Evolutionary conservation across 2,888 invertebrate species (phyloP), one percentile per base, ranked within the genome.

Genomic region (Mellilla xanthometata): DNA sequence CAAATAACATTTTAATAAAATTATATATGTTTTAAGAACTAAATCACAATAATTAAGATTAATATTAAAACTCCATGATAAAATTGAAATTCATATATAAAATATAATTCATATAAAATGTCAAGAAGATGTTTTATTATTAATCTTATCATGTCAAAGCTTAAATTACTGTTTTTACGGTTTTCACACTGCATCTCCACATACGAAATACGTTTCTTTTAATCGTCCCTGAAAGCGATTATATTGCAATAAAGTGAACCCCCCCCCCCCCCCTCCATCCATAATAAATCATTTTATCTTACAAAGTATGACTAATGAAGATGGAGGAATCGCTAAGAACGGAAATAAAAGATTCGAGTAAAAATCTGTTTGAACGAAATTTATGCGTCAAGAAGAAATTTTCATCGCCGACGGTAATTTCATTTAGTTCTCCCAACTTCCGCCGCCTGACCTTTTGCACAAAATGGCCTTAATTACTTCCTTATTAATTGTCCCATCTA

Each of bases 271-370:
- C 58, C 62, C 46, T 54, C 58, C 49, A 27, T 41, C 58, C 56
- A 62, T 74, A 76, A 81, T 82, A 81, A 81, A 82, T 81, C 78
- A 81, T 78, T 75, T 78, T 81, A 82, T 79, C 76, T 81, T 62
- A 69, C 68, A 73, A 75, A 71, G 78, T 76, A 80, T 81, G 78
- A 81, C 77, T 78, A 80, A 81, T 80, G 77, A 79, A 74, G 75
- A 72, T 65, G 60, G 65, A 64, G 60, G 60, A 65, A 69, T 58
- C 64, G 60, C 56, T 52, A 61, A 68, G 70, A 69, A 70, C 62
- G 65, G 64, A 68, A 76, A 72, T 71, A 76, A 74, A 76, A 78
- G 72, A 76, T 76, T 74, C 74, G 72, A 73, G 71, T 68, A 68
- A 72, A 73, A 72, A 72, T 74, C 68, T 72, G 68, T 66, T 63